Evolutionary conservation across 2,113 vertebrate species (phyloP).

Genomic region (Mola mola): DNA sequence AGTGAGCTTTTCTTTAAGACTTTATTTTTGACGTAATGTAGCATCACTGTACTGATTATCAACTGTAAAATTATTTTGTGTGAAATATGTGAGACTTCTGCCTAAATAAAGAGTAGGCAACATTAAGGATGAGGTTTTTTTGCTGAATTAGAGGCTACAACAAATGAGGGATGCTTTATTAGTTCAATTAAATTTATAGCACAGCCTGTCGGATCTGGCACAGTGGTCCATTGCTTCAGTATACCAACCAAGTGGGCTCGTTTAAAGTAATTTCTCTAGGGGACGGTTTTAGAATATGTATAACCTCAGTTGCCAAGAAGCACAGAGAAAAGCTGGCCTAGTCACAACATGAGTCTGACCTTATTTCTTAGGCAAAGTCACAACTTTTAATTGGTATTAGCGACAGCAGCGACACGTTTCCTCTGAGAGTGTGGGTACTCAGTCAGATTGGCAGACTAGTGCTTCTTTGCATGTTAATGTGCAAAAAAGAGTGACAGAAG

Average conservation of each 20-base stretch:
- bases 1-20: too few species aligned
- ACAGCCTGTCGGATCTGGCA: constrained; percentile 1
- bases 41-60: too few species aligned
- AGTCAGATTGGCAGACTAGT: constrained; percentile 43
- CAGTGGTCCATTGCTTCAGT: constrained; percentile 6
- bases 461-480: constrained; percentile 62
- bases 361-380: constrained; percentile 63
- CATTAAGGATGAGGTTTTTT: too few species aligned
- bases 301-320: constrained; percentile 28
- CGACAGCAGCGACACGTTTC: constrained; percentile 41
- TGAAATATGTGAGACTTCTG: too few species aligned
- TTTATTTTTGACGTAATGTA: too few species aligned
- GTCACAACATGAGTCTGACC: constrained; percentile 55
- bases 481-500: neutral
- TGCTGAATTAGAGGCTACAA: too few species aligned
- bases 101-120: too few species aligned
- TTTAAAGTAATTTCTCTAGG: constrained; percentile 19
- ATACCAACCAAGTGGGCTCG: constrained; percentile 15
- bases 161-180: too few species aligned
- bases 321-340: neutral
- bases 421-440: constrained; percentile 42
- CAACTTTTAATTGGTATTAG: constrained; percentile 70
- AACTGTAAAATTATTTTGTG: too few species aligned
- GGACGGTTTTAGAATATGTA: constrained; percentile 19
- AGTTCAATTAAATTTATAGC: too few species aligned